Percentiles rank a stretch among this genome's conserved stretches.
These are phyloP conservation scores for Pogonocherus hispidulus DNA, from an alignment of 2,888 invertebrate species.

Conservation along the genomic window DNA sequence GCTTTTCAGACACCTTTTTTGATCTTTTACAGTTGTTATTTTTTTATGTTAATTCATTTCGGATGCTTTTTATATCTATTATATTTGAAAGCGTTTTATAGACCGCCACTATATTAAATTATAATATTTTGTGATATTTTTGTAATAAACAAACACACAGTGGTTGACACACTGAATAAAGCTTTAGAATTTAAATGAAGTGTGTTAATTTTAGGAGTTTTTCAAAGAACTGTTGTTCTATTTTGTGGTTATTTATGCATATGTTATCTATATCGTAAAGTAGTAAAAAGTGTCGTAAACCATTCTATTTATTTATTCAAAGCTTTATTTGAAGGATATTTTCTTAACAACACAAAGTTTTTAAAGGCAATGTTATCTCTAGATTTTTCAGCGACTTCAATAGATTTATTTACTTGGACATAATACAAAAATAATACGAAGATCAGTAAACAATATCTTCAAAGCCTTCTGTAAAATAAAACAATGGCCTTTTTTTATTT, in stretches of 20 bases:
- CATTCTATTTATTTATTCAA: not conserved
- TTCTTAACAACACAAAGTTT: too few species aligned
- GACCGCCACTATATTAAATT: constrained; percentile 28
- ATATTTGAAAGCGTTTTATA: constrained; percentile 44
- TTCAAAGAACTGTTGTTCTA: not conserved
- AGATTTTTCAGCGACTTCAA: too few species aligned
- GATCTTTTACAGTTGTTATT: constrained; percentile 51
- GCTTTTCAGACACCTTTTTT: constrained; percentile 43
- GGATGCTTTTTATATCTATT: constrained; percentile 50
- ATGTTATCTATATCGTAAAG: not conserved
- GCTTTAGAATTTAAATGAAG: constrained; percentile 24
- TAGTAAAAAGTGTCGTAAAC: not conserved
- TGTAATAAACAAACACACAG: constrained; percentile 27
- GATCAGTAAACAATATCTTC: too few species aligned
- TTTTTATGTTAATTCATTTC: constrained; percentile 57
- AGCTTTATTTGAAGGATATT: not conserved
- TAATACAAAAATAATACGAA: too few species aligned
- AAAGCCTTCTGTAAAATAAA: too few species aligned
- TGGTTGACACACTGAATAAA: constrained; percentile 15
- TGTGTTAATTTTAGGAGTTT: constrained; percentile 4
- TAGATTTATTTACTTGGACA: too few species aligned
- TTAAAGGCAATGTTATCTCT: too few species aligned
- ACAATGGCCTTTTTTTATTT: too few species aligned
- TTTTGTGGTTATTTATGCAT: not conserved
- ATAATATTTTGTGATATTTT: constrained; percentile 23